Base-by-base conservation (phyloP, 2,888 invertebrate genomes). In the Cerceris rybyensis region DNA sequence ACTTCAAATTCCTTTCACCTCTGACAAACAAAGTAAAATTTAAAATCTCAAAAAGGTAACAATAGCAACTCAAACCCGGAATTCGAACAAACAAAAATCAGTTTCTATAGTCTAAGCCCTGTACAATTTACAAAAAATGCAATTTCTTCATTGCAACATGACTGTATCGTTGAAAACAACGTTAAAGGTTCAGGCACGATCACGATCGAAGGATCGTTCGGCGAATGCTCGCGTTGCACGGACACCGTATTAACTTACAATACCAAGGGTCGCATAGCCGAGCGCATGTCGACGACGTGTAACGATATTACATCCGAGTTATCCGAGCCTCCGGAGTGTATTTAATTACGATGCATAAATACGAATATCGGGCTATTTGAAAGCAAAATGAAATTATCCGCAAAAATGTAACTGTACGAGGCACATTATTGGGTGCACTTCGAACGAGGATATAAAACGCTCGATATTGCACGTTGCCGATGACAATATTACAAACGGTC, bases 271-370 rank as follows among this genome's bases (percentile, higher is more conserved):
- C 59, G 58, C 39, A 52, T 16, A 65, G 59, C 58, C 54, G 52
- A 42, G 42, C 65, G 60, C 57, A 64, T 50, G 46, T 57, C 69
- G 64, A 64, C 52, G 28, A 61, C 61, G 54, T 54, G 58, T 75
- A 79, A 72, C 71, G 50, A 72, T 74, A 75, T 79, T 74, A 70
- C 64, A 58, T 58, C 28, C 43, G 74, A 80, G 70, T 71, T 65
- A 60, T 16, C 49, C 39, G 42, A 61, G 46, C 46, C 64, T 69
- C 68, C 68, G 72, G 14, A 63, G 61, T 71, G 69, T 70, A 82
- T 76, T 28, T 78, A 80, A 75, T 80, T 50, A 49, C 68, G 61
- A 70, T 43, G 55, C 68, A 66, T 83, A 78, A 83, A 83, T 72
- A 66, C 54, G 73, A 66, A 75, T 76, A 68, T 65, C 69, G 43